Evolutionary conservation across 53 echinoderm and acorn worm genomes (phyloP).

Genomic region (Henricia sp.): DNA sequence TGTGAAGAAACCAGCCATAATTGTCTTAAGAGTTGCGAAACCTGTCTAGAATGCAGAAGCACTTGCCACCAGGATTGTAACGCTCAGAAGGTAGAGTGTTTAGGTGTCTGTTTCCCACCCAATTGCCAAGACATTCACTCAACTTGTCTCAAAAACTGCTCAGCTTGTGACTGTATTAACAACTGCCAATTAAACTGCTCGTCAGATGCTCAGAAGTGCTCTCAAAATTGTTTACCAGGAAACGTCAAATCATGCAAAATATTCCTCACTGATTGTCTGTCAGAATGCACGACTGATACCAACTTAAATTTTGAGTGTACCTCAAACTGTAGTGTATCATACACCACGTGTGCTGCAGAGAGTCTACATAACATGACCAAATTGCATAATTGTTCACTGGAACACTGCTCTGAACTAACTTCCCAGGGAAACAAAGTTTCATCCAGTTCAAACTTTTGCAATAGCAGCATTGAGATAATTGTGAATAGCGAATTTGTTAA

Average conservation of each 20-base stretch:
- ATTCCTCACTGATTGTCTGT: not conserved
- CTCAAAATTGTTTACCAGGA: slow-evolving; percentile 1
- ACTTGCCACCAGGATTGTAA: slow-evolving; percentile 44
- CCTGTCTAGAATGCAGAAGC: slow-evolving; percentile 39
- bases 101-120: slow-evolving; percentile 39
- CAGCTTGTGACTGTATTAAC: slow-evolving; percentile 33
- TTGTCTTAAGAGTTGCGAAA: slow-evolving; percentile 17
- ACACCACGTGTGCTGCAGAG: not conserved
- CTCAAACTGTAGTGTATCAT: slow-evolving; percentile 11
- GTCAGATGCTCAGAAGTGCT: not conserved
- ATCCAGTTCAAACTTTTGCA: slow-evolving; percentile 12
- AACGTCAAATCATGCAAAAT: slow-evolving; percentile 13
- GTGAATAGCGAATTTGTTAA: not conserved
- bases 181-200: slow-evolving; percentile 55
- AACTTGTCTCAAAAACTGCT: slow-evolving; percentile 47
- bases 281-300: not conserved
- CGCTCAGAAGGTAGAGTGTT: slow-evolving; percentile 17
- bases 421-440: not conserved
- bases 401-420: slow-evolving; percentile 1
- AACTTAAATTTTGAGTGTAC: not conserved
- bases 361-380: not conserved
- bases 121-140: slow-evolving; percentile 31
- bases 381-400: slow-evolving; percentile 15
- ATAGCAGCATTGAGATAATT: slow-evolving; percentile 4
- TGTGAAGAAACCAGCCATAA: slow-evolving; percentile 13